Base-by-base conservation (phyloP, 2,797 vertebrate genomes). In the Anolis apletophallus region DNA sequence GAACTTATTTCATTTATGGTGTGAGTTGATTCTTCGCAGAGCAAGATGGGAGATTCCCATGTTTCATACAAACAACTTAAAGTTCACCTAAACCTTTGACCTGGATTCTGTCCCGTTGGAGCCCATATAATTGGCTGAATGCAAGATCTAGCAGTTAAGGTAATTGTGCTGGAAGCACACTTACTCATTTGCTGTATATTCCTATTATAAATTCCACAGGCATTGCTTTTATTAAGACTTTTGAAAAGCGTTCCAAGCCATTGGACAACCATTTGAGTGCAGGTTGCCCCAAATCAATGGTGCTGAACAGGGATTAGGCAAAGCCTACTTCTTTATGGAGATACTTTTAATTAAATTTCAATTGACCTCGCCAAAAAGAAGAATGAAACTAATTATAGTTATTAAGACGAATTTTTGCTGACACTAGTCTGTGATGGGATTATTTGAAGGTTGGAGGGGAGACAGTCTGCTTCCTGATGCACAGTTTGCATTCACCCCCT, bases 321-420 rank as follows among this genome's bases (percentile, higher is more conserved):
- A 89, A 78, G 29, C 46, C 74, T 2, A 0, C 83, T 95, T 81
- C 75, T 93, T 89, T 92, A 86, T 16, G 87, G 81, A 84, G 88
- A 93, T 89, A 91, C 83, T 88, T 92, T 91, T 91, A 93, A 92
- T 93, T 95, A 92, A 91, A 92, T 92, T 90, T 91, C 79, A 90
- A 88, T 93, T 94, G 78, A 93, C 85, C 72, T 84, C 21, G 34
- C 50, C 80, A 83, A 91, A 83, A 85, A 87, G 61, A 54, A 81
- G 17, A 87, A 90, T 90, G 29, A 75, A 87, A 78, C 50, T 87
- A 91, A 88, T 93, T 85, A 89, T 88, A 88, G 85, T 93, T 83
- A 83, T 88, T 90, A 89, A 88, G 89, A 85, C 73, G 59, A 91
- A 87, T 87, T 93, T 91, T 59, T 52, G 23, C 61, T 88, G 71